Evolutionary conservation across 2,888 invertebrate species (phyloP).

Genomic region (Megalurothrips usitatus): DNA sequence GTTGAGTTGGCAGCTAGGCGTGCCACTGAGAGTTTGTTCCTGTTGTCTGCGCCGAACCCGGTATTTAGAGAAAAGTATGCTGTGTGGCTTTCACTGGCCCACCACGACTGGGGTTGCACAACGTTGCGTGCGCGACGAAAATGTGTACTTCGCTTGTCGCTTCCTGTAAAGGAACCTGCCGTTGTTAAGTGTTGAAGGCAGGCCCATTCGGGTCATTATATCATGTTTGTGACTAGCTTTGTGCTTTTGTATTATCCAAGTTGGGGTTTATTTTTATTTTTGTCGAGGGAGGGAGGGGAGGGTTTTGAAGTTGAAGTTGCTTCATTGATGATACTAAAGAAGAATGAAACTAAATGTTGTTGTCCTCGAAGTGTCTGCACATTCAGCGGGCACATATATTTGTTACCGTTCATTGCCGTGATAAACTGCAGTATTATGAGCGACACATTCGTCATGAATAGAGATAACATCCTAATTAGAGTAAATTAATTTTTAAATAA

Average conservation of each 20-base stretch:
- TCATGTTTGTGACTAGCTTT: constrained; percentile 20
- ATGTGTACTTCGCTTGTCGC: neutral
- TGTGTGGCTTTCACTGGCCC: neutral
- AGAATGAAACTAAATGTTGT: neutral
- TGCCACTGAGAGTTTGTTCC: constrained; percentile 12
- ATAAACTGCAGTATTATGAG: constrained; percentile 23
- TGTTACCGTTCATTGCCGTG: constrained; percentile 10
- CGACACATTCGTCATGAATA: constrained; percentile 12
- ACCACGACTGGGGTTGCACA: neutral
- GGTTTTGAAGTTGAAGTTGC: neutral
- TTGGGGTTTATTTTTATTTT: neutral
- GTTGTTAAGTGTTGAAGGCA: neutral
- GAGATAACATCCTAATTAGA: neutral
- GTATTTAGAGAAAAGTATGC: neutral
- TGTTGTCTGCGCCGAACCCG: constrained; percentile 16
- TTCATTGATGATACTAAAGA: neutral
- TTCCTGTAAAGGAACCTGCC: neutral
- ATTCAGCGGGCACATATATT: neutral
- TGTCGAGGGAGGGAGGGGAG: neutral
- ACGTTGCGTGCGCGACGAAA: neutral
- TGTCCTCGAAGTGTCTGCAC: neutral
- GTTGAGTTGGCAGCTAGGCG: neutral
- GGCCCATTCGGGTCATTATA: neutral
- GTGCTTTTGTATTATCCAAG: constrained; percentile 3
- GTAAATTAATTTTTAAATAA: neutral